Conservation (phyloP, 2,888 invertebrate genomes). For the Temnothorax ravouxi region DNA sequence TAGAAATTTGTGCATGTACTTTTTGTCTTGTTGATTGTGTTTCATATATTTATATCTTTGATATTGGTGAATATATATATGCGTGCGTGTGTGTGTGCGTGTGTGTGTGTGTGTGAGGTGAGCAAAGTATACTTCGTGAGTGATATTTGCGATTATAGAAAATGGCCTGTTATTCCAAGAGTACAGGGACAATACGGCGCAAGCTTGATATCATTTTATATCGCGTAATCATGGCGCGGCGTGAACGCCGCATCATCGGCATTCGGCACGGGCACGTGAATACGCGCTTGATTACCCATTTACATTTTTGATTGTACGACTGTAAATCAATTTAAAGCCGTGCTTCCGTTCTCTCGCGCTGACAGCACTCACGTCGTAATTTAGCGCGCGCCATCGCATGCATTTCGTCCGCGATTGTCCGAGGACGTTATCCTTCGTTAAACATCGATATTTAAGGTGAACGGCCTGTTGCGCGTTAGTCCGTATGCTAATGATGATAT, state of each 20-base stretch:
- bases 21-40: background rate
- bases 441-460: slow-evolving; percentile 39
- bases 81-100: too few relatives aligned
- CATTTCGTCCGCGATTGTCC: slow-evolving; percentile 41
- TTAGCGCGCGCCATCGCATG: slow-evolving; percentile 23
- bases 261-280: slow-evolving; percentile 46
- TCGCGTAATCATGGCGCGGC: slow-evolving; percentile 30
- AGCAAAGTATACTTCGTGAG: background rate
- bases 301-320: slow-evolving; percentile 56
- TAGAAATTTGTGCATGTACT: background rate
- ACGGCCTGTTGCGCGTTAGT: background rate
- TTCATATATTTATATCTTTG: background rate
- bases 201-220: slow-evolving; percentile 49
- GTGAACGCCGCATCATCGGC: slow-evolving; percentile 44
- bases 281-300: slow-evolving; percentile 56
- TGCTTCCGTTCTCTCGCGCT: slow-evolving; percentile 6
- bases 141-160: background rate
- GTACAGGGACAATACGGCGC: slow-evolving; percentile 6
- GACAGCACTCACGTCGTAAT: slow-evolving; percentile 26
- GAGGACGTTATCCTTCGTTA: slow-evolving; percentile 31
- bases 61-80: background rate
- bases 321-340: slow-evolving; percentile 55
- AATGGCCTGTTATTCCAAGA: background rate
- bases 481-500: background rate
- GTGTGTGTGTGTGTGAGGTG: background rate